Percentiles rank a stretch among this genome's conserved stretches.
Evolutionary conservation across 1,140 invertebrate genomes (phyloP).

Genomic region (Zaprionus capensis): DNA sequence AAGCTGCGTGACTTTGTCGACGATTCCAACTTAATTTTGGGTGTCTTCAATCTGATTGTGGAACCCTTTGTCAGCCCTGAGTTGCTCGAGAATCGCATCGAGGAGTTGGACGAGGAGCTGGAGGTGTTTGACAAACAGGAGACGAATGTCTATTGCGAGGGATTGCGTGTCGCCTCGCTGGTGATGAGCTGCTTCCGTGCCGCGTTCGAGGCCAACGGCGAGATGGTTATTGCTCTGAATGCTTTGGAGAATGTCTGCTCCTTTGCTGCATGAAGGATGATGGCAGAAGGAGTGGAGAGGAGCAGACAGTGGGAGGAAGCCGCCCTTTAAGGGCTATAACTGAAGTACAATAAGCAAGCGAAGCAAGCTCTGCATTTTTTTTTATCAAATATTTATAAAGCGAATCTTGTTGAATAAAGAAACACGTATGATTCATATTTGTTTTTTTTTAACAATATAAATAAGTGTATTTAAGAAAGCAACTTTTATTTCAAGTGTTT

Average conservation of each 20-base stretch:
- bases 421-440: no score
- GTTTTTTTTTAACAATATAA: not conserved
- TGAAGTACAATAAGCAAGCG: not conserved
- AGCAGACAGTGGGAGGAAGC: not conserved
- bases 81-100: not conserved
- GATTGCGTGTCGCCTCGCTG: slow-evolving; percentile 36
- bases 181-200: not conserved
- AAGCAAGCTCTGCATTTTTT: not conserved
- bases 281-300: not conserved
- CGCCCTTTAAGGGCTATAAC: not conserved
- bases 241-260: slow-evolving; percentile 6
- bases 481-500: not conserved
- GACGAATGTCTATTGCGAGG: slow-evolving; percentile 71
- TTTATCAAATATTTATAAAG: not conserved
- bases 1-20: slow-evolving; percentile 13
- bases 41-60: slow-evolving; percentile 52
- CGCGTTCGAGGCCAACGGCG: not conserved
- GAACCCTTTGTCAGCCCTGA: slow-evolving; percentile 44
- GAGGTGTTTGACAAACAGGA: slow-evolving; percentile 79
- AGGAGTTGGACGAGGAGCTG: not conserved
- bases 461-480: not conserved
- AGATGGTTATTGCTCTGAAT: slow-evolving; percentile 12
- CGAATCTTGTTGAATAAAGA: no score
- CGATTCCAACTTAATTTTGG: slow-evolving; percentile 41
- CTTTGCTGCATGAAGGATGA: not conserved